Conservation (phyloP, 2,113 vertebrate species). For the Limanda limanda region DNA sequence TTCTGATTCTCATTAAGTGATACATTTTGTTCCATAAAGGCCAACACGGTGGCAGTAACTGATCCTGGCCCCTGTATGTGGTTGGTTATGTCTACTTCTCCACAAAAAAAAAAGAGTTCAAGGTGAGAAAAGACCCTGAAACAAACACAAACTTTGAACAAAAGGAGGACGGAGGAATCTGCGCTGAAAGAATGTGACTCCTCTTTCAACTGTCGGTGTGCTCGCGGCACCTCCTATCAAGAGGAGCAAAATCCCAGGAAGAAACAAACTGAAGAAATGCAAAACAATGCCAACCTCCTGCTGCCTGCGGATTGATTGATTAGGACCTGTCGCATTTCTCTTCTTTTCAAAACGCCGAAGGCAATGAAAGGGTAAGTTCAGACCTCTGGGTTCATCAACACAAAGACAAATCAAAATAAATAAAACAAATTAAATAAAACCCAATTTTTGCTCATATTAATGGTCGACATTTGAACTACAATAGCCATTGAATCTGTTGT, state of each 20-base stretch:
- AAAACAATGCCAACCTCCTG: conserved; percentile 75
- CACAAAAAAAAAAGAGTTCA: conserved; percentile 43
- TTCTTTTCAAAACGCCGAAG: conserved; percentile 39
- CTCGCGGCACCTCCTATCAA: conserved; percentile 75
- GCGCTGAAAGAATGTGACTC: conserved; percentile 75
- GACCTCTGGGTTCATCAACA: conserved; percentile 15
- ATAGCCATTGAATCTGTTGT: not conserved
- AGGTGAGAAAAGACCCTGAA: conserved; percentile 73
- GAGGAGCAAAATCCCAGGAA: conserved; percentile 76
- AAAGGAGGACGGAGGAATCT: conserved; percentile 66
- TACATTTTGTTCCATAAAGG: conserved; percentile 11
- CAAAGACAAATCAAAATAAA: not conserved
- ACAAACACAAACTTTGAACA: conserved; percentile 77
- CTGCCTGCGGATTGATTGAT: conserved; percentile 74
- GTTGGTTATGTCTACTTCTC: conserved; percentile 36
- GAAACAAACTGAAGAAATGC: conserved; percentile 74
- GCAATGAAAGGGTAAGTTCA: conserved; percentile 11
- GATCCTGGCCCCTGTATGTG: conserved; percentile 28
- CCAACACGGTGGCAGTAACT: not conserved
- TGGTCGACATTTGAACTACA: not conserved
- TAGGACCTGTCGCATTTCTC: conserved; percentile 62
- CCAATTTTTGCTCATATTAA: not conserved
- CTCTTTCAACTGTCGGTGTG: conserved; percentile 78
- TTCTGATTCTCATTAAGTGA: no score
- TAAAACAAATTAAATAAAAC: not conserved